Conservation (phyloP, 2,797 vertebrate genomes). For the Myotis myotis region DNA sequence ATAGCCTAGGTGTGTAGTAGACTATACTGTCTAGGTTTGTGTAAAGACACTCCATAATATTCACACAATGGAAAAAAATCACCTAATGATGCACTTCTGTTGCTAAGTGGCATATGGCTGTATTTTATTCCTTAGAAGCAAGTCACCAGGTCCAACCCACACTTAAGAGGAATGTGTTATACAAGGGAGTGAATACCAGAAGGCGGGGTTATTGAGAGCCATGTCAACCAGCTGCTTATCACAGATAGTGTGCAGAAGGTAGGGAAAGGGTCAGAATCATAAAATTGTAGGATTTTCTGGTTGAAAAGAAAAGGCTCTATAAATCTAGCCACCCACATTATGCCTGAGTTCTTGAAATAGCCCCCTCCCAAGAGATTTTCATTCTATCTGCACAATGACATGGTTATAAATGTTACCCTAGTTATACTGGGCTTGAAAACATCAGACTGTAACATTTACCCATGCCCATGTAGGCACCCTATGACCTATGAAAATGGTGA, state of each 20-base stretch:
- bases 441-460: background rate
- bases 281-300: background rate
- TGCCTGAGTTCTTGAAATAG: background rate
- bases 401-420: background rate
- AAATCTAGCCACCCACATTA: background rate
- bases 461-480: background rate
- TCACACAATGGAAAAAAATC: background rate
- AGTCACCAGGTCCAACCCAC: background rate
- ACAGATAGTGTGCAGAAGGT: background rate
- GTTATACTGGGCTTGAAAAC: background rate
- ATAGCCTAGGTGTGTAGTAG: background rate
- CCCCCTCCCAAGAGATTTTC: background rate
- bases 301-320: background rate
- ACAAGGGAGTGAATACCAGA: background rate
- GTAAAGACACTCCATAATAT: background rate
- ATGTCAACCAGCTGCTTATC: background rate
- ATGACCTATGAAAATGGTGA: background rate
- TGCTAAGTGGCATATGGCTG: background rate
- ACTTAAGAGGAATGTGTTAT: background rate
- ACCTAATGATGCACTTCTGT: background rate
- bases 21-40: background rate
- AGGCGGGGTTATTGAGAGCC: background rate
- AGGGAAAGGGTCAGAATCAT: background rate
- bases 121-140: background rate
- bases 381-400: background rate